Percentiles rank a stretch among this genome's conserved stretches.
phyloP scores from a whole-genome alignment of 2,888 invertebrate genomes.

The Netelia fuscicornis region DNA sequence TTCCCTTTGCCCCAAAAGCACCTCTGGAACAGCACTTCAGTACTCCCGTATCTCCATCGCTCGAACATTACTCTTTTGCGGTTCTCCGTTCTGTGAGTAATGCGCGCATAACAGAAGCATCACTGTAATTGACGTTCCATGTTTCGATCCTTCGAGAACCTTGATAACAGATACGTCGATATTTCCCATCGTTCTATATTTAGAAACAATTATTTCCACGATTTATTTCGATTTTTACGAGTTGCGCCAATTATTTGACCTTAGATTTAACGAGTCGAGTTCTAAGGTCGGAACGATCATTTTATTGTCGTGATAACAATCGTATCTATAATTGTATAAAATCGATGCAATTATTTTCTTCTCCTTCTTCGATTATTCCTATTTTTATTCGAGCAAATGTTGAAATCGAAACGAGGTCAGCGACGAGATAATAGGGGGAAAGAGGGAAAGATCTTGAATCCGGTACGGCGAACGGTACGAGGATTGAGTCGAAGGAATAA shows the following conservation, averaged over 20 bases:
- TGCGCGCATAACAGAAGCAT: conserved; percentile 3
- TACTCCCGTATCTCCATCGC: background rate
- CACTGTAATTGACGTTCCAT: background rate
- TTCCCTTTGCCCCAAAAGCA: conserved; percentile 55
- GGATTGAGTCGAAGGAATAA: conserved; percentile 6
- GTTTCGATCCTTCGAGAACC: too few species aligned
- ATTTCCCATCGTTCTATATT: too few species aligned
- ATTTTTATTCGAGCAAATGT: background rate
- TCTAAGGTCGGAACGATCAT: too few species aligned
- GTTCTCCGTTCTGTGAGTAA: conserved; percentile 12
- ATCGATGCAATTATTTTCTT: conserved; percentile 34
- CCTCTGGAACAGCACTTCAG: background rate
- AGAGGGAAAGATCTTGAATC: background rate
- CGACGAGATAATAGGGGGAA: background rate
- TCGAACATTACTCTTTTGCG: background rate
- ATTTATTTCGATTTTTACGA: too few species aligned
- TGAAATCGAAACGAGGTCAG: background rate
- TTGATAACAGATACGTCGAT: too few species aligned
- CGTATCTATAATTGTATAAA: background rate
- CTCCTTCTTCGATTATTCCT: background rate
- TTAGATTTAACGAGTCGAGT: too few species aligned
- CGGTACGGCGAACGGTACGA: conserved; percentile 16
- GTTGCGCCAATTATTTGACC: too few species aligned
- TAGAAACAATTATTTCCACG: too few species aligned
- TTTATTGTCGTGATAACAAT: background rate